phyloP scores from a whole-genome alignment of 1,140 invertebrate species.

The Macrobrachium rosenbergii region DNA sequence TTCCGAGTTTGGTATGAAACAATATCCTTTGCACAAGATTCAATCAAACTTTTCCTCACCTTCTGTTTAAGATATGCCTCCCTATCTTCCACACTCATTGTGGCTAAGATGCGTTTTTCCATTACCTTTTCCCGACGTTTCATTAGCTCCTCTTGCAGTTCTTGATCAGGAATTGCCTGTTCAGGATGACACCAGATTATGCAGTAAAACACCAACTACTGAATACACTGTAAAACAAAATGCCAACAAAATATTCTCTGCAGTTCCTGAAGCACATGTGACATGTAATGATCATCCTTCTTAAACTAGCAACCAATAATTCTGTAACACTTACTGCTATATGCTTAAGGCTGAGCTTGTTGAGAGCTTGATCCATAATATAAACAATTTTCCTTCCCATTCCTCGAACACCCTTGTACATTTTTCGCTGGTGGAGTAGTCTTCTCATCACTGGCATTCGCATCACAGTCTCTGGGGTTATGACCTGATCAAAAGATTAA shows the following conservation, averaged over 20 bases:
- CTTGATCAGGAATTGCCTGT: constrained; percentile 37
- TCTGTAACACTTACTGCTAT: constrained; percentile 13
- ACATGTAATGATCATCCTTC: not conserved
- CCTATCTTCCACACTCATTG: constrained; percentile 31
- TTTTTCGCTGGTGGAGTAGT: constrained; percentile 25
- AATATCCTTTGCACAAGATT: too few species aligned
- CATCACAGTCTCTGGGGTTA: constrained; percentile 38
- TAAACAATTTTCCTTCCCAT: constrained; percentile 40
- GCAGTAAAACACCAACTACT: not conserved
- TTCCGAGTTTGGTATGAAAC: too few species aligned
- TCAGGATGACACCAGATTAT: not conserved
- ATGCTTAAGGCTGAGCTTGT: constrained; percentile 34
- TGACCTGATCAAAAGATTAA: not conserved
- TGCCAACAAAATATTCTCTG: not conserved
- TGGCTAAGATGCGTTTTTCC: constrained; percentile 33
- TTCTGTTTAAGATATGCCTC: constrained; percentile 46
- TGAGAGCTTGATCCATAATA: constrained; percentile 49
- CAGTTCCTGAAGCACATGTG: not conserved
- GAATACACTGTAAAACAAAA: not conserved
- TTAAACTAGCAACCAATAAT: too few species aligned
- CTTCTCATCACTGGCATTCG: constrained; percentile 40
- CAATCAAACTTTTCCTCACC: not conserved
- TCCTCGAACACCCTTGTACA: constrained; percentile 29
- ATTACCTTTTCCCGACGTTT: constrained; percentile 39
- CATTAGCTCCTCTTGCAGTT: constrained; percentile 18